Evolutionary conservation across 2,888 invertebrate species (phyloP).

Genomic region (Embidobia sp.): DNA sequence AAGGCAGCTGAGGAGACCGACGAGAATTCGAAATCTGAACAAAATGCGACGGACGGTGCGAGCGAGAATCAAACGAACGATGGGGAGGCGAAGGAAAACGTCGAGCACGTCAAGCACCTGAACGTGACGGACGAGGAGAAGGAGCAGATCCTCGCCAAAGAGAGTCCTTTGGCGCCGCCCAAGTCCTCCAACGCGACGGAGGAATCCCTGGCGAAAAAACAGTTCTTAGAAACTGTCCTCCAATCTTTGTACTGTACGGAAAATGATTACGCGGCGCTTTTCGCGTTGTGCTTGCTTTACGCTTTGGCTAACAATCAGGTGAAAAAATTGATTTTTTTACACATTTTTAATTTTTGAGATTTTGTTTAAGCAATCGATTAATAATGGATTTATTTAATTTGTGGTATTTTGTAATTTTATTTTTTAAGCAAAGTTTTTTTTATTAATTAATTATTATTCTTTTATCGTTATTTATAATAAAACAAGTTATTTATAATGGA

Average conservation of each 20-base stretch:
- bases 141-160: conserved; percentile 83
- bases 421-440: no score
- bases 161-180: conserved; percentile 70
- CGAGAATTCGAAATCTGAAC: conserved; percentile 8
- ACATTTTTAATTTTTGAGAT: no score
- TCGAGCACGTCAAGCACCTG: conserved; percentile 81
- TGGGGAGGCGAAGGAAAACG: conserved; percentile 56
- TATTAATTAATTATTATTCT: no score
- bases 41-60: conserved; percentile 31
- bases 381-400: no score
- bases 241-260: conserved; percentile 93
- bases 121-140: conserved; percentile 98
- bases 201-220: conserved; percentile 84
- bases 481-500: neutral
- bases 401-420: no score
- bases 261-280: conserved; percentile 96
- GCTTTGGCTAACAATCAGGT: conserved; percentile 98
- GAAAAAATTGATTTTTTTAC: neutral
- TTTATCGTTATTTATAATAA: neutral
- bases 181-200: conserved; percentile 59
- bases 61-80: conserved; percentile 22
- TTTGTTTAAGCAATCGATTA: no score
- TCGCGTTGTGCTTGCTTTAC: conserved; percentile 94
- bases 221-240: conserved; percentile 94
- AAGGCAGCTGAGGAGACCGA: conserved; percentile 26